A percentile compares a stretch with the other conserved stretches of the same genome.
These are phyloP conservation scores for Margaritifera margaritifera DNA, from an alignment of 2,888 invertebrate genomes.

Conservation along the genomic window DNA sequence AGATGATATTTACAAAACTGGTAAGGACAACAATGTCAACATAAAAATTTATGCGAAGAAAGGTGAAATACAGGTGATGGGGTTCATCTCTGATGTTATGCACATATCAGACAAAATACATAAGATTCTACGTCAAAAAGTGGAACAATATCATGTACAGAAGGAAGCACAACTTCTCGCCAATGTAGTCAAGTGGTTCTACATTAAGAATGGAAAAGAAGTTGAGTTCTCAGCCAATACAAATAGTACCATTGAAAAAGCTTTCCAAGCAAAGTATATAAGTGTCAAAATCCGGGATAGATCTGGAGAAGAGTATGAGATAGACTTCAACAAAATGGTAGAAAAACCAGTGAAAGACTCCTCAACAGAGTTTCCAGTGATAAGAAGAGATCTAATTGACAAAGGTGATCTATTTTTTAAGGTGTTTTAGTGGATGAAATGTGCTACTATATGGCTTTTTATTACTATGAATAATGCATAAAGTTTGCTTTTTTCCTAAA, in stretches of 20 bases:
- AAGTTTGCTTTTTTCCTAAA: no score
- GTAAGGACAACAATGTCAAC: no score
- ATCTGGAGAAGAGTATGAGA: constrained; percentile 24
- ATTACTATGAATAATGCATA: no score
- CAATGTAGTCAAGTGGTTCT: constrained; percentile 30
- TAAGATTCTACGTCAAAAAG: constrained; percentile 4
- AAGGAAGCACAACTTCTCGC: constrained; percentile 16
- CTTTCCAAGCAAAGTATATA: constrained; percentile 24
- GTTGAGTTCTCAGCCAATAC: constrained; percentile 18
- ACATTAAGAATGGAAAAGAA: constrained; percentile 14
- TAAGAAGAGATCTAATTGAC: constrained; percentile 27
- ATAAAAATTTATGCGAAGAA: no score
- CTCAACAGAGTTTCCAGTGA: constrained; percentile 20
- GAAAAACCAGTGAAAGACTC: constrained; percentile 32
- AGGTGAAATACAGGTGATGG: no score
- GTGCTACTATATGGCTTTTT: no score
- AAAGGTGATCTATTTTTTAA: no score
- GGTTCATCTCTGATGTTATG: neutral
- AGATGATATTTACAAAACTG: no score
- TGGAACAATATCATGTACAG: constrained; percentile 12
- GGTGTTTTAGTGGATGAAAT: constrained; percentile 18
- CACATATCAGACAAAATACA: constrained; percentile 2
- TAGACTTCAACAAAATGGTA: constrained; percentile 37
- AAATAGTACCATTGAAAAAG: constrained; percentile 36
- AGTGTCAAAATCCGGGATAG: constrained; percentile 24